A percentile compares a stretch with the other conserved stretches of the same genome.
Conservation (phyloP, 2,113 vertebrate species). For the Alligator mississippiensis region DNA sequence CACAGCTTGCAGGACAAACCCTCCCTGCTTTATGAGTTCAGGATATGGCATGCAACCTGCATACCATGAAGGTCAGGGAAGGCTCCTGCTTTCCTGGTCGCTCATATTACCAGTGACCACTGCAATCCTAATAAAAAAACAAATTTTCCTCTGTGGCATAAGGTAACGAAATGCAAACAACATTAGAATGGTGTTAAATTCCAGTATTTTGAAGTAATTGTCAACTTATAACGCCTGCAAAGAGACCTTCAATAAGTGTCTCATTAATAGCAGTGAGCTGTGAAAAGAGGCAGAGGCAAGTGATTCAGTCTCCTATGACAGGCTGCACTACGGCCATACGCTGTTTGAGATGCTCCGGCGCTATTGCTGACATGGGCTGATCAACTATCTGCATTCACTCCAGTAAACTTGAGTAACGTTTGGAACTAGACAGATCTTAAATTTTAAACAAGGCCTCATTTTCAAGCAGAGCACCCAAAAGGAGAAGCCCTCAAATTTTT, state of each 20-base stretch:
- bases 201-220: background rate
- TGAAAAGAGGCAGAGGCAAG: background rate
- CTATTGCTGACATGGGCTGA: background rate
- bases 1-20: too few species aligned
- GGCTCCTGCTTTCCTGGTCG: background rate
- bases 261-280: accelerated
- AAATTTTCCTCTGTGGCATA: background rate
- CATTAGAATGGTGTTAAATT: background rate
- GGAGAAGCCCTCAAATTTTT: background rate
- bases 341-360: accelerated
- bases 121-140: background rate
- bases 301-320: accelerated
- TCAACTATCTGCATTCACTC: accelerated
- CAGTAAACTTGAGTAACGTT: background rate
- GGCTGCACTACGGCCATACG: background rate
- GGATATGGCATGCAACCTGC: too few species aligned
- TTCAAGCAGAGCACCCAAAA: background rate
- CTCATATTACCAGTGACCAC: accelerated
- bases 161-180: background rate
- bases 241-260: background rate
- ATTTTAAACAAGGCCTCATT: too few species aligned
- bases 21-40: too few species aligned
- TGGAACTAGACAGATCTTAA: background rate
- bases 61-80: too few species aligned
- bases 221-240: background rate